Base-by-base conservation (phyloP, 2,797 vertebrate species). In the Epinephelus awoara region DNA sequence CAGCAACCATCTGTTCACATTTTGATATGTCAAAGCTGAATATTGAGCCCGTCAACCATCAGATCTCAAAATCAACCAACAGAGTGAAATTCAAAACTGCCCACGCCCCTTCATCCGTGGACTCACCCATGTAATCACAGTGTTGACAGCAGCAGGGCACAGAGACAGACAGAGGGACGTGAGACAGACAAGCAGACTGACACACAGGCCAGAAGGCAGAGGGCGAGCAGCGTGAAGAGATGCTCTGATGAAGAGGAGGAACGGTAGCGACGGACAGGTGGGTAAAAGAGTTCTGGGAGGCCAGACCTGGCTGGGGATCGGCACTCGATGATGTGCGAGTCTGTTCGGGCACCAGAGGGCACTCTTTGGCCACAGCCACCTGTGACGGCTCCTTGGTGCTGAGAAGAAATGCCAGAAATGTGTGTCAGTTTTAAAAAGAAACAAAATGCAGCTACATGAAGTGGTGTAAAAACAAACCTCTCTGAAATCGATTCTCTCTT, bases 251-350 rank as follows among this genome's bases (percentile, higher is more conserved):
- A 58, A 58, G 62, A 73, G 44, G 77, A 61, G 51, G n/a, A 44
- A 34, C 2, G 4, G 67, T 17, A 46, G 64, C 2, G 55, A 81
- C 21, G 0, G 78, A 65, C 34, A 69, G 13, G 62, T 86, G 38
- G 58, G 61, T 17, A 25, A 75, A 68, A 47, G 68, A 67, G n/a
- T 34, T 47, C 2, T 62, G 62, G 29, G 84, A 82, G 54, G 90
- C 82, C 95, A 91, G 89, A 98, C 97, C 97, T 98, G 96, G 91
- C 84, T 95, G 92, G 18, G 76, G 67, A 54, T 71, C 62, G 7
- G 38, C 15, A 6, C 42, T 80, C 7, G 19, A 14, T 7, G 49
- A 15, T 7, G 49, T 58, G 50, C 15, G 27, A 25, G 72, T 58
- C 51, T 88, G 79, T 75, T 88, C 82, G 0, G 67, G 73, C 90